Percentiles rank a stretch among this genome's conserved stretches.
Evolutionary conservation across 2,888 invertebrate genomes (phyloP).

Genomic region (Muschampia plurimacula): DNA sequence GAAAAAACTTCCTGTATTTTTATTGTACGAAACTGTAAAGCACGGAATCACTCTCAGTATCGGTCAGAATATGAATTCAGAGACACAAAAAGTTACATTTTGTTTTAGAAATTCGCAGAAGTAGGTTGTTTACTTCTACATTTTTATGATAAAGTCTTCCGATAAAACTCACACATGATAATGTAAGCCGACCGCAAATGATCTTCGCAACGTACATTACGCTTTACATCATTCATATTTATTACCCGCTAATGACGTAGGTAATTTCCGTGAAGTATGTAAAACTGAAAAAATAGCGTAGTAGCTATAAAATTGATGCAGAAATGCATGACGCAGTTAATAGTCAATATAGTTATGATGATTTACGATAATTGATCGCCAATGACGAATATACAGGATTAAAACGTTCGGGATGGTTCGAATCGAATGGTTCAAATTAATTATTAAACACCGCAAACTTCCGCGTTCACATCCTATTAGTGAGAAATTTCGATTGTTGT

Average conservation of each 20-base stretch:
- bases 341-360: not conserved
- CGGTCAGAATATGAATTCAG: not conserved
- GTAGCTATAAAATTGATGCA: not conserved
- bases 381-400: slow-evolving; percentile 8
- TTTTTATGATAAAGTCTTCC: slow-evolving; percentile 27
- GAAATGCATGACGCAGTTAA: slow-evolving; percentile 18
- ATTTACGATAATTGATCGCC: slow-evolving; percentile 6
- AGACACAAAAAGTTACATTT: slow-evolving; percentile 1
- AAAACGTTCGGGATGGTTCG: slow-evolving; percentile 29
- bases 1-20: not conserved
- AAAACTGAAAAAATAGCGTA: not conserved
- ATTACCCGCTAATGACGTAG: not conserved
- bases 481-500: slow-evolving; percentile 54
- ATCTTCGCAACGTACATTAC: slow-evolving; percentile 13
- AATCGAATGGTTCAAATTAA: slow-evolving; percentile 54
- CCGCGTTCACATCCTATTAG: slow-evolving; percentile 61
- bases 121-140: not conserved
- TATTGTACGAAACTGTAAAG: not conserved
- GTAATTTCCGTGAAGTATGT: slow-evolving; percentile 19
- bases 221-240: slow-evolving; percentile 28
- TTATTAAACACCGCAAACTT: slow-evolving; percentile 50
- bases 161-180: slow-evolving; percentile 23
- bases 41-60: not conserved
- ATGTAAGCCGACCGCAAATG: slow-evolving; percentile 14
- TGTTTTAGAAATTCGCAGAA: slow-evolving; percentile 7